These are phyloP conservation scores for Vulpes vulpes DNA, from an alignment of 2,113 vertebrate genomes.

Conservation along the genomic window DNA sequence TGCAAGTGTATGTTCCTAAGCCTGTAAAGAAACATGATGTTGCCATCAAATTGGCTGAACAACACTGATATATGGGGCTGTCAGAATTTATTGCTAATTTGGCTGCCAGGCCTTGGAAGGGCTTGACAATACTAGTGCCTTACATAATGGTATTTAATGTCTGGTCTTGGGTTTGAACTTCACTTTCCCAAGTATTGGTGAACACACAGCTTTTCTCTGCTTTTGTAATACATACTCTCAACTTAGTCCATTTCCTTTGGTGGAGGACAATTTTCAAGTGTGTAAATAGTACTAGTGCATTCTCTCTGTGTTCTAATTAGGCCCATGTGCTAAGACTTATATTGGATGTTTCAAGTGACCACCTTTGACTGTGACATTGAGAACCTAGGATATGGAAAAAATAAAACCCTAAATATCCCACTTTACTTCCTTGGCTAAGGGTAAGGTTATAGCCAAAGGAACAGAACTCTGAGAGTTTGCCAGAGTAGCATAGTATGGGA, in stretches of 20 bases:
- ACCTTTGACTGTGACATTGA: background rate
- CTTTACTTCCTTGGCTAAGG: background rate
- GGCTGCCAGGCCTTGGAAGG: constrained; percentile 46
- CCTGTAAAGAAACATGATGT: background rate
- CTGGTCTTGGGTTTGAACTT: background rate
- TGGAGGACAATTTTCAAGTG: background rate
- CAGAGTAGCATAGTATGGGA: background rate
- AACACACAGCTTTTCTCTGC: background rate
- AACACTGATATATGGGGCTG: constrained; percentile 56
- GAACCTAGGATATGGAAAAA: background rate
- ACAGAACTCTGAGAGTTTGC: background rate
- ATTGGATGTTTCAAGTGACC: background rate
- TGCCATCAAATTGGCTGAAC: background rate
- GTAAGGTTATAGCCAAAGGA: background rate
- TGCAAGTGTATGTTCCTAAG: constrained; percentile 16
- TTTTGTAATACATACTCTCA: background rate
- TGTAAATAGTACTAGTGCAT: no score
- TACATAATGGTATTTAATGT: background rate
- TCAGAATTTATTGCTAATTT: constrained; percentile 72
- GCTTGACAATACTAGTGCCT: constrained; percentile 4
- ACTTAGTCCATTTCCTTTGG: background rate
- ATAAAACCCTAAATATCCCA: background rate
- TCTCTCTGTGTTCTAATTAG: background rate
- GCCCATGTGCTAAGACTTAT: no score
- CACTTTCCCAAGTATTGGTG: background rate